Conservation (phyloP, 2,888 invertebrate genomes). For the Argyresthia goedartella region DNA sequence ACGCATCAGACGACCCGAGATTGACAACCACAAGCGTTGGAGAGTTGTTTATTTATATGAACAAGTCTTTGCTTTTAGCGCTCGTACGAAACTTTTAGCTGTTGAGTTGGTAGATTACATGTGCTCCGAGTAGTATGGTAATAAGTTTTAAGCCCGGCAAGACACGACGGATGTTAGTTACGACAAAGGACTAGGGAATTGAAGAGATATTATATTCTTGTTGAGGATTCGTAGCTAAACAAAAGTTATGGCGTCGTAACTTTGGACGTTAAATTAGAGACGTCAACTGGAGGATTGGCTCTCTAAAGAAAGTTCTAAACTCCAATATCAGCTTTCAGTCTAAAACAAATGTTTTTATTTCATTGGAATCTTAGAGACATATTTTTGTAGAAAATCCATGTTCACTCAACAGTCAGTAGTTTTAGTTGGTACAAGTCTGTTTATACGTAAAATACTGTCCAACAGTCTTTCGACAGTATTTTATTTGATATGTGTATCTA, state of each 20-base stretch:
- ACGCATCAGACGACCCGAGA: constrained; percentile 43
- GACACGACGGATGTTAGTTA: constrained; percentile 28
- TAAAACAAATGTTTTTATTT: too few relatives aligned
- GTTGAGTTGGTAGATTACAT: constrained; percentile 24
- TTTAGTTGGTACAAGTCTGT: too few relatives aligned
- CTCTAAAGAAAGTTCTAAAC: too few relatives aligned
- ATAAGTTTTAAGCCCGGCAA: constrained; percentile 41
- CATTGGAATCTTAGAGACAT: too few relatives aligned
- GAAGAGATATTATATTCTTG: constrained; percentile 33
- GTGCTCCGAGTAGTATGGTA: constrained; percentile 42
- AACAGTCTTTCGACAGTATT: too few relatives aligned
- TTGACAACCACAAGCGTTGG: constrained; percentile 68
- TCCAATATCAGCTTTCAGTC: too few relatives aligned
- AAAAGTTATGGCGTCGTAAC: constrained; percentile 2
- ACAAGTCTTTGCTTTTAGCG: constrained; percentile 69
- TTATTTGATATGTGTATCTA: too few relatives aligned
- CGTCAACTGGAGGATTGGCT: background rate
- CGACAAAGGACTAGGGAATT: constrained; percentile 46
- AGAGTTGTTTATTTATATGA: constrained; percentile 60
- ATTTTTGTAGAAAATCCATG: too few relatives aligned
- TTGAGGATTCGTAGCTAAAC: constrained; percentile 12
- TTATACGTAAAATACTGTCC: too few relatives aligned
- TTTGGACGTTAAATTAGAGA: constrained; percentile 3
- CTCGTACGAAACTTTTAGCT: constrained; percentile 40
- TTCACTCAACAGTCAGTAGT: too few relatives aligned